Evolutionary conservation across 1,140 invertebrate genomes (phyloP), one percentile per base, ranked within the genome.

Genomic region (Philopotamus ludificatus): DNA sequence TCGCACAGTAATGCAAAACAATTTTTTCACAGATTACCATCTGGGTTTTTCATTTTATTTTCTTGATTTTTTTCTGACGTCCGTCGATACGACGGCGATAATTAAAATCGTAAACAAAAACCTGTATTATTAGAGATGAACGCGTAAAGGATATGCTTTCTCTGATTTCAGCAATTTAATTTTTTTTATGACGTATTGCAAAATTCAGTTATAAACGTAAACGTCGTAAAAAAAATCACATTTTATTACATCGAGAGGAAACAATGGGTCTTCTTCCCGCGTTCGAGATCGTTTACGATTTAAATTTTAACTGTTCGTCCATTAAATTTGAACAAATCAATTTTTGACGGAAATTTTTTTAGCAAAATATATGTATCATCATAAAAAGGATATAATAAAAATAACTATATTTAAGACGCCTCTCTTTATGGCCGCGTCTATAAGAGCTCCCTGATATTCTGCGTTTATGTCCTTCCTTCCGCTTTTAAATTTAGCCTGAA

Each of bases 361-460:
- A 7, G 44, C 44, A 47, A 47, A 47, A 34, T 34, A 34, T 47
- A 64, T 70, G 53, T 64, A 70, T 70, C 68, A 66, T 59, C 64
- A 66, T 70, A 70, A 70, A 69, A 16, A 22, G 44, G 39, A 41
- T 59, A 65, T 39, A 47, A 70, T 63, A 70, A 70, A 70, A 70
- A 70, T 49, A 60, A 45, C 57, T 57, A 12, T 34, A 34, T 34
- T 34, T 34, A 34, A 34, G 28, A 34, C 12, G 4, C 28, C 4
- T 34, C 12, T 34, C 28, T 34, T 34, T n/a, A n/a, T n/a, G n/a
- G n/a, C n/a, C 50, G 25, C 22, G 25, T 39, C n/a, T 55, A 18
- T n/a, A n/a, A n/a, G n/a, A n/a, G n/a, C n/a, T n/a, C n/a, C n/a
- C n/a, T n/a, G n/a, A n/a, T n/a, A n/a, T n/a, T n/a, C 39, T 25